Base-by-base conservation (phyloP, 2,113 vertebrate genomes). In the Phainopepla nitens region DNA sequence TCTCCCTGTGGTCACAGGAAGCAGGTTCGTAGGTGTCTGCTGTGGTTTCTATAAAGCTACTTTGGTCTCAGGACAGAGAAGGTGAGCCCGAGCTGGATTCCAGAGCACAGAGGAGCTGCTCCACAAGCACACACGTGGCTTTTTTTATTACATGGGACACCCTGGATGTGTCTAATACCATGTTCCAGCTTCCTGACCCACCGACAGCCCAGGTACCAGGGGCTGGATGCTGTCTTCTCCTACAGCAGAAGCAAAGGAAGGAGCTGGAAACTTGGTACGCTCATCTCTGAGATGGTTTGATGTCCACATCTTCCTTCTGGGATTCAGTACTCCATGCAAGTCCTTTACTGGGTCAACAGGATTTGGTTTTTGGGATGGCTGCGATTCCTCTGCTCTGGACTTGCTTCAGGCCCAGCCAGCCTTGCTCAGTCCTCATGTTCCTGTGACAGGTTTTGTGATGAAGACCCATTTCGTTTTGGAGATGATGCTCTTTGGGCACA, bases 281-380 rank as follows among this genome's bases (percentile, higher is more conserved):
- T 61, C 21, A 58, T 57, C 23, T 82, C 29, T 0, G 3, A 49
- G n/a, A 50, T 23, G 29, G 7, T 42, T 83, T 50, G 13, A 4
- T 39, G 31, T 50, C 64, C 11, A 16, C 35, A 45, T 51, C 64
- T 85, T 92, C 57, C 53, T 85, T 80, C 71, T 89, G 51, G 56
- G 60, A 68, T 49, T 7, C 50, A 69, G 45, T 42, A 49, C 18
- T 57, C 23, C 22, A 29, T 3, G 5, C 0, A 0, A 47, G 10
- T n/a, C 49, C 13, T 56, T 84, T 31, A 42, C 3, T 41, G 21
- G 21, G 23, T 86, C 58, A 70, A 12, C 2, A 27, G 39, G 19
- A 54, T 62, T 93, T 7, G n/a, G 1, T 1, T 7, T n/a, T 73
- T 41, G 33, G 64, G 35, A 50, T 42, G 20, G 33, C 17, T 64